Base-by-base conservation (phyloP, 2,888 invertebrate species). In the Agrochola lota region DNA sequence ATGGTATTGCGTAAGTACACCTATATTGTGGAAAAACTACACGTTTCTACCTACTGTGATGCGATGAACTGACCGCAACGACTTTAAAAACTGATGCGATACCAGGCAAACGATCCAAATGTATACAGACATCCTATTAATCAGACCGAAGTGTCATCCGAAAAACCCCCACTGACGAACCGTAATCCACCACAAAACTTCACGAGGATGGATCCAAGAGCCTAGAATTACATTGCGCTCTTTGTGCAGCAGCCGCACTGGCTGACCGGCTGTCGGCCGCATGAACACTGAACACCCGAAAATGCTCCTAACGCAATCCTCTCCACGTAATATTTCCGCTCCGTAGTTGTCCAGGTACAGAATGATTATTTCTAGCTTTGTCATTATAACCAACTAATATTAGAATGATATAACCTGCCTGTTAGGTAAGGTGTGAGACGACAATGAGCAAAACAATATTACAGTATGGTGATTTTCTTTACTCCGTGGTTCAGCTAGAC, bases 321-420 rank as follows among this genome's bases (percentile, higher is more conserved):
- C 67, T 77, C 67, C 55, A 62, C 49, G n/a, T 46, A 80, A 80
- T 86, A 82, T 82, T 73, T n/a, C 62, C 64, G 60, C 67, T 86
- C 77, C 43, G 74, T 88, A 80, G 81, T 71, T 72, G 59, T 70
- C 15, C 43, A 80, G 64, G 62, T 68, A 71, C 67, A 77, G 12
- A 55, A 40, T 74, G 70, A 40, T 59, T 80, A 71, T 78, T 64
- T 80, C 76, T 78, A 77, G 63, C 77, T 72, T 67, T 26, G 1
- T 35, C 55, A 40, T 40, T 17, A 30, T 20, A 35, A 40, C 35
- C n/a, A 49, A 20, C 55, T 40, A n/a, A 49, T 30, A 40, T 5
- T 46, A 23, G 3, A 26, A 63, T 23, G 9, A n/a, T 23, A 20
- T 71, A 26, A n/a, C 43, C 60, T 70, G 30, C 30, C n/a, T 9